phyloP scores from a whole-genome alignment of 2,888 invertebrate species.

The Papilio demoleus region DNA sequence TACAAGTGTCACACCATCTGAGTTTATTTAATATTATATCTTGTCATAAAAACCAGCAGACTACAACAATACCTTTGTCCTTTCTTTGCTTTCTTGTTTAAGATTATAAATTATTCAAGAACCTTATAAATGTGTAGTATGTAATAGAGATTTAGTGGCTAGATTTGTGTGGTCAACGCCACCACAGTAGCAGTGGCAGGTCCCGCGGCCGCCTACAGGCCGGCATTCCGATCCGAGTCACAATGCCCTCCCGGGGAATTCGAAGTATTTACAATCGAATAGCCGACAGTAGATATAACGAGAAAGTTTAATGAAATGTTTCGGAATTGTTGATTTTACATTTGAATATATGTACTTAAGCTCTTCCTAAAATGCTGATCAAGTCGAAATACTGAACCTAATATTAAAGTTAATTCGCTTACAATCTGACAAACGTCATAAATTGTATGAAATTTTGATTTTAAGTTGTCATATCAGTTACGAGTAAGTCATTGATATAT shows the following conservation, averaged over 20 bases:
- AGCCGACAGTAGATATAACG: constrained; percentile 3
- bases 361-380: too few relatives aligned
- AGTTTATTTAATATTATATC: too few relatives aligned
- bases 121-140: background rate
- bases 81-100: background rate
- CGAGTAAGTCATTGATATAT: too few relatives aligned
- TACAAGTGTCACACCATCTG: too few relatives aligned
- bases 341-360: too few relatives aligned
- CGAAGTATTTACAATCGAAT: constrained; percentile 38
- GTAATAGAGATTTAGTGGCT: constrained; percentile 3
- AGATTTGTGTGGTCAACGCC: constrained; percentile 32
- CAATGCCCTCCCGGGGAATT: constrained; percentile 40
- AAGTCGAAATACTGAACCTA: too few relatives aligned
- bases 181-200: constrained; percentile 20
- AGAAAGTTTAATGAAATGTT: constrained; percentile 37
- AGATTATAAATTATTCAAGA: background rate
- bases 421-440: too few relatives aligned
- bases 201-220: constrained; percentile 36
- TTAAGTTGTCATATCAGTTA: too few relatives aligned
- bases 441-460: too few relatives aligned
- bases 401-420: too few relatives aligned
- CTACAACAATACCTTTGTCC: background rate
- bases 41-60: too few relatives aligned
- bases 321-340: constrained; percentile 1
- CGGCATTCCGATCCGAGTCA: constrained; percentile 38